Conservation (phyloP, 1,140 invertebrate species). For the Thalassaphorura encarpata region DNA sequence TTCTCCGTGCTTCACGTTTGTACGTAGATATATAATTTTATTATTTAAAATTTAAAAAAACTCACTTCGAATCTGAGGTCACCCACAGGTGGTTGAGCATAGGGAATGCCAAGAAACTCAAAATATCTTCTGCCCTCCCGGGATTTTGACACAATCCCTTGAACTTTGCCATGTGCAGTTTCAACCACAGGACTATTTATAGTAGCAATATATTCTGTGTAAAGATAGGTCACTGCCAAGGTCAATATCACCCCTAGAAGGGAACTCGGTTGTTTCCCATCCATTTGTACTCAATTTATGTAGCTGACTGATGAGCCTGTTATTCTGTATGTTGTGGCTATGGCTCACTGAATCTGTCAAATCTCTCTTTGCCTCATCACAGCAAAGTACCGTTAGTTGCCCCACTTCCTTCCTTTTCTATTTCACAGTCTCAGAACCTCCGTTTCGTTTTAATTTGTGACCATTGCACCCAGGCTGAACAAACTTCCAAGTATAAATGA, state of each 20-base stretch:
- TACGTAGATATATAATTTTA: no score
- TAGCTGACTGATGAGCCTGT: no score
- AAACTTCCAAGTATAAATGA: no score
- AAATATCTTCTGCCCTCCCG: constrained; percentile 3
- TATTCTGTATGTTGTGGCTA: no score
- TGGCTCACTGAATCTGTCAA: no score
- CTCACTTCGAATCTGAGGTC: background rate
- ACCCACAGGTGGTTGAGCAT: constrained; percentile 2
- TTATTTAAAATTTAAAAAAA: background rate
- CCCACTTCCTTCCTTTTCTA: no score
- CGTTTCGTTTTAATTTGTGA: no score
- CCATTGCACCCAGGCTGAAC: no score
- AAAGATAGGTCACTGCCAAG: background rate
- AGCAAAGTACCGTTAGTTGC: no score
- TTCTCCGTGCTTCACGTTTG: no score
- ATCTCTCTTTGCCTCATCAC: no score
- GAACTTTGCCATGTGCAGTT: background rate
- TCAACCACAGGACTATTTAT: constrained; percentile 5
- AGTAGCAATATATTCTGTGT: background rate
- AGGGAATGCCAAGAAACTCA: constrained; percentile 12
- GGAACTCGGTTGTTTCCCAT: background rate
- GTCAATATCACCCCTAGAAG: background rate
- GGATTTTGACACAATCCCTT: background rate
- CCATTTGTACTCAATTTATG: background rate
- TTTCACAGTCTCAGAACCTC: no score